phyloP scores from a whole-genome alignment of 2,888 invertebrate species.

The Elysia crispata region DNA sequence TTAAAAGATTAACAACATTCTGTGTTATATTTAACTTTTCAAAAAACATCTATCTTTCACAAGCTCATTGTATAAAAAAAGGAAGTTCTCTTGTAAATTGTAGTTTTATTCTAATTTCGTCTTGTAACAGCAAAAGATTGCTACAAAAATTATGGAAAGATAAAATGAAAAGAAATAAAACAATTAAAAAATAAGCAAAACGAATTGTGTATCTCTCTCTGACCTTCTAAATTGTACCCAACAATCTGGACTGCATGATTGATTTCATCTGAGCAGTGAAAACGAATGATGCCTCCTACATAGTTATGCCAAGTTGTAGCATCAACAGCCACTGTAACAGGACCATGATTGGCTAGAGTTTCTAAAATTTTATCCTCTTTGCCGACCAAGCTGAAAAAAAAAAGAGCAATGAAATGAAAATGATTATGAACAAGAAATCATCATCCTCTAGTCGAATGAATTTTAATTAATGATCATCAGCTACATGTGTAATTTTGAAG shows the following conservation, averaged over 20 bases:
- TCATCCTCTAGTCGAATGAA: too few relatives aligned
- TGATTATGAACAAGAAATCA: too few relatives aligned
- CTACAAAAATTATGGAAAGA: too few relatives aligned
- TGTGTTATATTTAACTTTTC: too few relatives aligned
- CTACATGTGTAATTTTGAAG: too few relatives aligned
- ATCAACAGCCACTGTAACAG: conserved; percentile 89
- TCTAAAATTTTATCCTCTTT: conserved; percentile 83
- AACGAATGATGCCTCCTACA: conserved; percentile 89
- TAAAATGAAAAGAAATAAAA: background rate
- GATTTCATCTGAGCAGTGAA: conserved; percentile 85
- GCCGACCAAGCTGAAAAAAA: conserved; percentile 81
- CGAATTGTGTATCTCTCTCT: background rate
- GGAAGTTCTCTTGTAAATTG: too few relatives aligned
- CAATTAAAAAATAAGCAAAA: background rate
- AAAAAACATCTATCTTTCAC: too few relatives aligned
- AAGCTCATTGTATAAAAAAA: too few relatives aligned
- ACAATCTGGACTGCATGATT: conserved; percentile 91
- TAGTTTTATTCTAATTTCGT: too few relatives aligned
- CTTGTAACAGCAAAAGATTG: too few relatives aligned
- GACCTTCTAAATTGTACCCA: conserved; percentile 86
- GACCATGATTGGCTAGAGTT: conserved; percentile 85
- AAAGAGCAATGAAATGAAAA: too few relatives aligned
- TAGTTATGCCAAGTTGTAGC: conserved; percentile 92
- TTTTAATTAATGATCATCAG: too few relatives aligned
- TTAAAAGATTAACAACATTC: background rate